These are phyloP conservation scores for Luidia sarsii DNA, from an alignment of 53 echinoderm and acorn worm genomes.

Conservation along the genomic window DNA sequence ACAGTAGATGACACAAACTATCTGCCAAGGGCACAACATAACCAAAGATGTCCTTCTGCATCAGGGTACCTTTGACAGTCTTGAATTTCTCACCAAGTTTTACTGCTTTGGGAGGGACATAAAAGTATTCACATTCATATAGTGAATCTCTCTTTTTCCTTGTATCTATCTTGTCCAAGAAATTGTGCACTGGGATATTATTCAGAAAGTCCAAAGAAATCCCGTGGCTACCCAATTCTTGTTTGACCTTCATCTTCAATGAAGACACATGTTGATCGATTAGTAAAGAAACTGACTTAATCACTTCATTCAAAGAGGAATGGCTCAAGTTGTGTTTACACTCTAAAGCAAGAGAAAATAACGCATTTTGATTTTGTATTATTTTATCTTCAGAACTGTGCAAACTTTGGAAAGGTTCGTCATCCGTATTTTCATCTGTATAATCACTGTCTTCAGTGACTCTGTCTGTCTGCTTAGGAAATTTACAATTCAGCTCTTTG, in stretches of 20 bases:
- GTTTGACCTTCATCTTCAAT: neutral
- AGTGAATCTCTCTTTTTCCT: slow-evolving; percentile 26
- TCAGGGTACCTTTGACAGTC: slow-evolving; percentile 35
- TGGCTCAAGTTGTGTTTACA: slow-evolving; percentile 47
- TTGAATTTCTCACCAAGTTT: slow-evolving; percentile 45
- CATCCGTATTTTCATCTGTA: neutral
- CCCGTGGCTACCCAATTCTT: neutral
- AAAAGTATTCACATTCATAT: slow-evolving; percentile 28
- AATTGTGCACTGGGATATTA: slow-evolving; percentile 1
- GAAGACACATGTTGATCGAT: slow-evolving; percentile 37
- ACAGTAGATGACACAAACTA: slow-evolving; percentile 50
- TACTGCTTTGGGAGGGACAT: slow-evolving; percentile 49
- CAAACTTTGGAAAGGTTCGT: neutral
- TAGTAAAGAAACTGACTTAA: slow-evolving; percentile 34
- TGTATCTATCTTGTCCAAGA: slow-evolving; percentile 27
- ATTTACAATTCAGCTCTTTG: no score
- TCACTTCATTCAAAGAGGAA: slow-evolving; percentile 27
- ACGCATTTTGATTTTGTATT: slow-evolving; percentile 6
- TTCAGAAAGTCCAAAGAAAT: slow-evolving; percentile 35
- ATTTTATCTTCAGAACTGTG: neutral
- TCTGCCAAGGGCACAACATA: slow-evolving; percentile 62
- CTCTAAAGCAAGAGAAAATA: slow-evolving; percentile 43
- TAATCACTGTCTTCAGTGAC: neutral
- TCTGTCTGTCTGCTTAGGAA: neutral
- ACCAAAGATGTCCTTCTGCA: slow-evolving; percentile 38